Evolutionary conservation across 1,140 invertebrate genomes (phyloP).

Genomic region (Ceratosolen solmsi): DNA sequence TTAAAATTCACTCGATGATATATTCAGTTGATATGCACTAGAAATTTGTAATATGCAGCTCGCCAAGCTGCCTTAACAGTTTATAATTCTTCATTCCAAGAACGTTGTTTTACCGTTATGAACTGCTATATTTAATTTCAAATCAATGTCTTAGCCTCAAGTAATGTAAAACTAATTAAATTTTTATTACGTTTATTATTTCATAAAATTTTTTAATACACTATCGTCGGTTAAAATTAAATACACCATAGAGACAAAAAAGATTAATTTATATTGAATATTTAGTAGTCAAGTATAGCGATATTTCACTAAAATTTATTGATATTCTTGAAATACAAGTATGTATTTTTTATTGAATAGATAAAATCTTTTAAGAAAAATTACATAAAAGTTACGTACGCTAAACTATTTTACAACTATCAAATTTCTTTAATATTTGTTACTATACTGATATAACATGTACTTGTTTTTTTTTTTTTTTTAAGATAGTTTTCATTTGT

Average conservation of each 20-base stretch:
- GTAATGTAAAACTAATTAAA: neutral
- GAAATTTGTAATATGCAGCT: neutral
- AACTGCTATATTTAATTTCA: neutral
- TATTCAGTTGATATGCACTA: neutral
- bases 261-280: neutral
- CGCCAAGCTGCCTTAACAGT: neutral
- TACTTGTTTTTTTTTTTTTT: neutral
- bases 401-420: neutral
- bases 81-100: neutral
- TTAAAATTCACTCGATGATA: neutral
- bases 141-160: neutral
- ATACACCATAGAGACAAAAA: neutral
- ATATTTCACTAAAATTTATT: neutral
- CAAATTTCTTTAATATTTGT: neutral
- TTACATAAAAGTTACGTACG: neutral
- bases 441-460: too few relatives aligned
- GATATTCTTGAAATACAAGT: neutral
- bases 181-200: neutral
- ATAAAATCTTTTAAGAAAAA: neutral
- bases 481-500: neutral
- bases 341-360: neutral
- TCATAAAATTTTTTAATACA: neutral
- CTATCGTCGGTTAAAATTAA: too few relatives aligned
- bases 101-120: neutral
- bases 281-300: neutral